A percentile compares a stretch with the other conserved stretches of the same genome.
Evolutionary conservation across 1,140 invertebrate species (phyloP).

Genomic region (Nasonia longicornis): DNA sequence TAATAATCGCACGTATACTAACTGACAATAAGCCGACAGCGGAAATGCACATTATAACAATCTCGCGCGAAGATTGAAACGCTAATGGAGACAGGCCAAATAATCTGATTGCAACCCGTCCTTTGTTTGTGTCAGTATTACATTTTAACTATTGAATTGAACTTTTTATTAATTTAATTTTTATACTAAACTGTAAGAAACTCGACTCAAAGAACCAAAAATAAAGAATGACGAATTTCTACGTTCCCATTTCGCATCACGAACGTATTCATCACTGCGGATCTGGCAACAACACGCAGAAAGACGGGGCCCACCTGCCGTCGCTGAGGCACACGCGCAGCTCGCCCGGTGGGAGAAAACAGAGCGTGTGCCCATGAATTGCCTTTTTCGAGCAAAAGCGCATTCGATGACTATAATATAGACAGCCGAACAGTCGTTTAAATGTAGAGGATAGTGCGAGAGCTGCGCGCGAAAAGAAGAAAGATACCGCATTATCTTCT

Average conservation of each 20-base stretch:
- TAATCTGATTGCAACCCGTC: not conserved
- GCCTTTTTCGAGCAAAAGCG: not conserved
- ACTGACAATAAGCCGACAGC: not conserved
- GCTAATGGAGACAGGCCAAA: not conserved
- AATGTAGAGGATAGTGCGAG: conserved; percentile 1
- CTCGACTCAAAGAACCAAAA: not conserved
- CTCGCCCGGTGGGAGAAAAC: not conserved
- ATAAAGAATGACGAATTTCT: not conserved
- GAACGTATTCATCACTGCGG: not conserved
- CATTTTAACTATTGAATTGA: too few relatives aligned
- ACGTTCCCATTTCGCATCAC: not conserved
- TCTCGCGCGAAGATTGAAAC: not conserved
- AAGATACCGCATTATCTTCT: not conserved
- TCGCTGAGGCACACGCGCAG: not conserved
- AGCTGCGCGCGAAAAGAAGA: not conserved
- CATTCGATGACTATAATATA: not conserved
- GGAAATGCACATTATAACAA: conserved; percentile 28
- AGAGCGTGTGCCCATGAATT: not conserved
- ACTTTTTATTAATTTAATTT: not conserved
- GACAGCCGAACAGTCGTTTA: not conserved
- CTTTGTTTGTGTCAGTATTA: not conserved
- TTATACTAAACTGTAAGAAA: not conserved
- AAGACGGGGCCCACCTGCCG: not conserved
- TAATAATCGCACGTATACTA: conserved; percentile 13
- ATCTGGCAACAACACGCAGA: not conserved